Evolutionary conservation across 64 coral and sea anemone species (phyloP).

Genomic region (Platygyra sinensis): DNA sequence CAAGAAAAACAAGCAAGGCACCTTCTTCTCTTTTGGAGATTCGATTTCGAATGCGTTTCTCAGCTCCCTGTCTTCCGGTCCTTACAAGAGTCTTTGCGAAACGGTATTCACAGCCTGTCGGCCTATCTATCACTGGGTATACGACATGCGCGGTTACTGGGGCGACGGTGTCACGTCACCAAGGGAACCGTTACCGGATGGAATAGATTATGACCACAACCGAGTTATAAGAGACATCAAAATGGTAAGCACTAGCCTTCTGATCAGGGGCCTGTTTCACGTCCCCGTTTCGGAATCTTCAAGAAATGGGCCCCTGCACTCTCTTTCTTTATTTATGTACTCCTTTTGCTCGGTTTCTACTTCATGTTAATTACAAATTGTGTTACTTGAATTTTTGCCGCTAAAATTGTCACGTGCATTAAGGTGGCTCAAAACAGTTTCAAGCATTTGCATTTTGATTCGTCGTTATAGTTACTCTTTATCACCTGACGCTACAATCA

Average conservation of each 20-base stretch:
- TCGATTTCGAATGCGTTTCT: conserved; percentile 65
- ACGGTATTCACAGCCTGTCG: conserved; percentile 57
- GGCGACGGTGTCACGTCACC: conserved; percentile 64
- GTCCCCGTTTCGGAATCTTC: too few relatives aligned
- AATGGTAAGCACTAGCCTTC: conserved; percentile 29
- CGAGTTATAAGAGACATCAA: conserved; percentile 79
- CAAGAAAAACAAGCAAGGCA: conserved; percentile 32
- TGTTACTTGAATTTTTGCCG: too few relatives aligned
- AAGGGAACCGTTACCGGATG: conserved; percentile 70
- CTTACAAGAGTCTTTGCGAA: conserved; percentile 53
- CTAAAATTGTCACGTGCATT: too few relatives aligned
- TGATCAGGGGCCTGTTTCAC: too few relatives aligned
- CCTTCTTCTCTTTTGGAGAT: conserved; percentile 72
- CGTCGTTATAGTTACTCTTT: too few relatives aligned
- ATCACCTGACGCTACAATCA: too few relatives aligned
- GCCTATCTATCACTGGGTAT: conserved; percentile 75
- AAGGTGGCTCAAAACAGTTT: too few relatives aligned
- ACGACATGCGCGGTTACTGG: conserved; percentile 81
- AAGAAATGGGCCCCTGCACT: too few relatives aligned
- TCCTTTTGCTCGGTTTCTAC: too few relatives aligned
- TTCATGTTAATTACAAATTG: too few relatives aligned
- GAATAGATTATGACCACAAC: conserved; percentile 82
- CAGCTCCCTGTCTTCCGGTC: conserved; percentile 45
- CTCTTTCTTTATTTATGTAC: too few relatives aligned
- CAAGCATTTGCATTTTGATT: too few relatives aligned